phyloP scores from a whole-genome alignment of 2,888 invertebrate species.

The Esperia sulphurella region DNA sequence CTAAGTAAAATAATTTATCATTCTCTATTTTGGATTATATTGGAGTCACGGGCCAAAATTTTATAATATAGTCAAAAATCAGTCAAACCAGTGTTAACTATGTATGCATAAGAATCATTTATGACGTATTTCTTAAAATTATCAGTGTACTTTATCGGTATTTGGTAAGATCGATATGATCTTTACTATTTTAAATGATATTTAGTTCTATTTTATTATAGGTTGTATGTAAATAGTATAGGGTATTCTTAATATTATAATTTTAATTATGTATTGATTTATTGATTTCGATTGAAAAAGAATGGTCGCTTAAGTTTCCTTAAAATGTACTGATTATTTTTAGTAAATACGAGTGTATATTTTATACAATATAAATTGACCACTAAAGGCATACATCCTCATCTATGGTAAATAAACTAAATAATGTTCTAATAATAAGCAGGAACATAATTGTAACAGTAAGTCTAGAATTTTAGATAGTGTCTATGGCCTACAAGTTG shows the following conservation, averaged over 20 bases:
- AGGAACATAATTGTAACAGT: conserved; percentile 10
- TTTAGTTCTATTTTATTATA: conserved; percentile 26
- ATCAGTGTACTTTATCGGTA: conserved; percentile 19
- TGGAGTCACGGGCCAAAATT: conserved; percentile 73
- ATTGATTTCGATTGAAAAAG: conserved; percentile 46
- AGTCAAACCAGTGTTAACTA: conserved; percentile 41
- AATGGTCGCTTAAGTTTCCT: conserved; percentile 65
- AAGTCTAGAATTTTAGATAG: conserved; percentile 12
- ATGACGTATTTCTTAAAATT: conserved; percentile 18
- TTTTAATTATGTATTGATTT: conserved; percentile 41
- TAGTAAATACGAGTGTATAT: conserved; percentile 64
- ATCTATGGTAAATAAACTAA: conserved; percentile 55
- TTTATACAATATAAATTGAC: conserved; percentile 51
- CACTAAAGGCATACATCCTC: conserved; percentile 62
- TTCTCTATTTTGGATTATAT: conserved; percentile 47
- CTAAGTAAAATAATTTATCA: conserved; percentile 30
- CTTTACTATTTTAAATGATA: conserved; percentile 17
- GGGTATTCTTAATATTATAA: conserved; percentile 25
- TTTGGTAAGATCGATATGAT: conserved; percentile 21
- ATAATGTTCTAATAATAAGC: background rate
- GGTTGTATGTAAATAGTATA: conserved; percentile 27
- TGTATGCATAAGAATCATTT: conserved; percentile 20
- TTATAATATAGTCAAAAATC: conserved; percentile 64
- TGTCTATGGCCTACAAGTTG: conserved; percentile 29
- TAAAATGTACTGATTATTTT: conserved; percentile 77